Conservation (phyloP, 2,888 invertebrate genomes). For the Leptinotarsa tumamoca region DNA sequence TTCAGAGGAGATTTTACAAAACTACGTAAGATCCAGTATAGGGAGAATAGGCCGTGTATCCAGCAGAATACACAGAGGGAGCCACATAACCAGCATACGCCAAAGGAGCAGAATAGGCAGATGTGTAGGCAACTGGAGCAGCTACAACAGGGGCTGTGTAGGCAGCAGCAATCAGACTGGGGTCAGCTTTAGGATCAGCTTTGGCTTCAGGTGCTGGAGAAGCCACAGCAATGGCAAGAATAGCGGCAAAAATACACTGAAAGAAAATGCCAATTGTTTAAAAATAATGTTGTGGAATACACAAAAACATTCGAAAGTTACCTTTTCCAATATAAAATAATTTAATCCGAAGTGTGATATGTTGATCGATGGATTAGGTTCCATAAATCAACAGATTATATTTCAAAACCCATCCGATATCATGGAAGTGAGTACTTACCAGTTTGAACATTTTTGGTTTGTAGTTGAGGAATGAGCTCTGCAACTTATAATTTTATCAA, state of each 20-base stretch:
- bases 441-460: no score
- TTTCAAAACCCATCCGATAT: no score
- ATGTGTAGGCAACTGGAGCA: conserved; percentile 35
- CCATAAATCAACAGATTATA: no score
- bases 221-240: conserved; percentile 45
- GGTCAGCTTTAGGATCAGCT: conserved; percentile 41
- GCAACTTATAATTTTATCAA: no score
- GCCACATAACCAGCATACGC: conserved; percentile 34
- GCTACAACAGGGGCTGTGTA: conserved; percentile 38
- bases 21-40: no score
- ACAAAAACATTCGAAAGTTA: no score
- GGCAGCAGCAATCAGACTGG: conserved; percentile 39
- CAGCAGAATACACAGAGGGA: conserved; percentile 40
- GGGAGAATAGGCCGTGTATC: conserved; percentile 35
- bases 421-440: no score
- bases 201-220: conserved; percentile 35
- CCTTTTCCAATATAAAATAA: no score
- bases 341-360: neutral
- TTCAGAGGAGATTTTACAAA: conserved; percentile 28
- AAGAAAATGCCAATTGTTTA: conserved; percentile 8
- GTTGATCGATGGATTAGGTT: no score
- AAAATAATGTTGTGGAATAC: neutral
- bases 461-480: no score
- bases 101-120: conserved; percentile 38
- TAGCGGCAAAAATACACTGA: conserved; percentile 42